Base-by-base conservation (phyloP, 2,888 invertebrate genomes). In the Prostheceraeus crozeri region DNA sequence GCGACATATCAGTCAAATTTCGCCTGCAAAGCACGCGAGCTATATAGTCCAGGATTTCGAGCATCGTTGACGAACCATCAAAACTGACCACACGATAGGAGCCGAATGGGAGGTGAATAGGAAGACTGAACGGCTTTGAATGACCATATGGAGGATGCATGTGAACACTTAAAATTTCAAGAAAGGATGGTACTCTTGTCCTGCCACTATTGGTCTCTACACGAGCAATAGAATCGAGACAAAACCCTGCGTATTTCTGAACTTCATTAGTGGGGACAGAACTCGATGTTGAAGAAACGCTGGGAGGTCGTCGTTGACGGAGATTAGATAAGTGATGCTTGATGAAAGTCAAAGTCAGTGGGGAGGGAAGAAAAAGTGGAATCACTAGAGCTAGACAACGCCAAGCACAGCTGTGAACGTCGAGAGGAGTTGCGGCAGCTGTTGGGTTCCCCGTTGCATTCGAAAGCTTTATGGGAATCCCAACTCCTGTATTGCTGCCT, bases 21-120 rank as follows among this genome's bases (percentile, higher is more conserved):
- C 4, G 48, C 8, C 19, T 19, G 4, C 23, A 3, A 55, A 57
- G 4, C 3, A n/a, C 28, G 23, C 46, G 35, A 16, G 40, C 14
- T 28, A 57, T 21, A 2, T 27, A 52, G 46, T 52, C 23, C 16
- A 16, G 23, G 23, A 57, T 21, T 11, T 45, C 40, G n/a, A 28
- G 36, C 16, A 57, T 25, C 3, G 36, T 45, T 6, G 57, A 57
- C 2, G 56, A 23, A n/a, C 35, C 30, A 35, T 33, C 23, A 21
- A 59, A 59, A 35, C 59, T 59, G 19, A 59, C 36, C 4, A 59
- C 59, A 11, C 57, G 55, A 36, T 59, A 59, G 25, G 31, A 30
- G 2, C 59, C 59, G 2, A 54, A 59, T 33, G 31, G 57, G n/a
- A 59, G 35, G 21, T 59, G 56, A 57, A 59, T 35, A 11, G 59